Base-by-base conservation (phyloP, 2,113 vertebrate genomes). In the Dromas ardeola region DNA sequence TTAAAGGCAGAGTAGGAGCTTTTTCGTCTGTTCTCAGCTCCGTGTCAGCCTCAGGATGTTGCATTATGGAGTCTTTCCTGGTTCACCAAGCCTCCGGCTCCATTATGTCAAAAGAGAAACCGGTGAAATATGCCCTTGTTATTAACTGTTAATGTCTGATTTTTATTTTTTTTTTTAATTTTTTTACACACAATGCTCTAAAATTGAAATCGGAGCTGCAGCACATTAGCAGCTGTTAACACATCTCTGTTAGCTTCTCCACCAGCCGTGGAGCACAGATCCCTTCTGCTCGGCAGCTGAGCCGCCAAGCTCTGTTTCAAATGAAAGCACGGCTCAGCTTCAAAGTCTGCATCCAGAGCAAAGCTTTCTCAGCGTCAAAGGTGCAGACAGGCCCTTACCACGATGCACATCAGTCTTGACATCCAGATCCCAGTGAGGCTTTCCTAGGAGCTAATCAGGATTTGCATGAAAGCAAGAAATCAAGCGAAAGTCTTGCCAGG, bases 151-250 rank as follows among this genome's bases (percentile, higher is more conserved):
- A 91, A 85, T 76, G 30, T 49, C 83, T 89, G 77, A 81, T 21
- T 59, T 65, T 59, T n/a, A n/a, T 49, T 23, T 7, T 17, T 26
- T 23, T 13, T 17, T 10, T 26, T 5, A 23, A 30, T 52, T 63
- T 55, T 93, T 74, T n/a, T 18, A 67, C 55, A 61, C 38, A 83
- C 73, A 88, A 38, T 90, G 32, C 49, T 71, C 58, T 8, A 7
- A 88, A 92, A 81, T 58, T 84, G 79, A 90, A 97, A 82, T 69
- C 0, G 3, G 70, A 93, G 71, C 91, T 91, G 93, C 50, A 90
- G 89, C 70, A 59, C 62, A 85, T 95, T 87, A 97, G 50, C 84
- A 95, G 95, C 94, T 97, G 97, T 96, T 97, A 96, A 88, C 96
- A 97, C 78, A 5, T 96, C 87, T 49, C 86, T 81, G 81, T 82